Conservation (phyloP, 2,113 vertebrate species). For the Semnopithecus entellus region DNA sequence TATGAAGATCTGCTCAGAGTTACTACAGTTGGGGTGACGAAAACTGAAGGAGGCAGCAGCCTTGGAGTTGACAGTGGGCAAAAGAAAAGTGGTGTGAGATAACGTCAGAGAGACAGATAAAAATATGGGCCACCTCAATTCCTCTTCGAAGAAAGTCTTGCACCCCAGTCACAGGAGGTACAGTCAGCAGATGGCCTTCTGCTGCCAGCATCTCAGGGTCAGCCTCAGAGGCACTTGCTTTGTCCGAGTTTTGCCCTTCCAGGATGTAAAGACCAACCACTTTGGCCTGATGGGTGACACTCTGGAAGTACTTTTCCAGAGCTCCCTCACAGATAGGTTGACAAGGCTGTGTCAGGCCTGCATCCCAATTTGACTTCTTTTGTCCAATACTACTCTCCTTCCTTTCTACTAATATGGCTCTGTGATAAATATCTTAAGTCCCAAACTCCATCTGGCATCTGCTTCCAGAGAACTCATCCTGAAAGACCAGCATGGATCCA, state of each 20-base stretch:
- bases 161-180: not conserved
- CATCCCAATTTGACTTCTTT: not conserved
- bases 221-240: not conserved
- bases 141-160: not conserved
- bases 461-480: not conserved
- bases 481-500: not conserved
- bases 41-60: not conserved
- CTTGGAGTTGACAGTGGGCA: not conserved
- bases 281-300: not conserved
- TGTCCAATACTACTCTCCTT: not conserved
- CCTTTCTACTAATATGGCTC: not conserved
- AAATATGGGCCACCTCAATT: not conserved
- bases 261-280: not conserved
- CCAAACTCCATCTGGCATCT: not conserved
- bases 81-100: not conserved
- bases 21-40: accelerated
- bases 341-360: not conserved
- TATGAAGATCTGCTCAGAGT: not conserved
- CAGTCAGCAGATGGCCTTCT: not conserved
- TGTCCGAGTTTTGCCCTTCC: not conserved
- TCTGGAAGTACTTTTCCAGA: not conserved
- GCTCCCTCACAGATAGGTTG: not conserved
- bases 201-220: not conserved
- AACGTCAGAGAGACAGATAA: not conserved
- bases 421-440: not conserved